A percentile compares a stretch with the other conserved stretches of the same genome.
Conservation (phyloP, 2,888 invertebrate species). For the Anorthoa munda region DNA sequence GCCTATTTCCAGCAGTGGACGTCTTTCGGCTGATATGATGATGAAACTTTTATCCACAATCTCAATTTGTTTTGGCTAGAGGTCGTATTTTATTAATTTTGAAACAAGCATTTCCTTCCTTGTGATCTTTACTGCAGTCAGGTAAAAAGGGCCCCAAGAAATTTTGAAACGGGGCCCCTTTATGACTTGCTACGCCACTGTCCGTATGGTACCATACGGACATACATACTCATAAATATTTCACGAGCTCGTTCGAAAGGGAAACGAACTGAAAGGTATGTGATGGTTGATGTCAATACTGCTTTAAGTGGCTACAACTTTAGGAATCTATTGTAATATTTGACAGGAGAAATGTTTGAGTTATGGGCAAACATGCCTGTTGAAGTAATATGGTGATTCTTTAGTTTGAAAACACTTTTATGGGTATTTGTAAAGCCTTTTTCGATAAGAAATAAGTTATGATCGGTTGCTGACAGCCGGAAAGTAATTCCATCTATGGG, state of each 20-base stretch:
- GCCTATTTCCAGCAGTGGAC: too few relatives aligned
- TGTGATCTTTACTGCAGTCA: too few relatives aligned
- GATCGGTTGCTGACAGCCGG: too few relatives aligned
- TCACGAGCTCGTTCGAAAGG: conserved; percentile 49
- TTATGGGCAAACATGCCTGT: conserved; percentile 10
- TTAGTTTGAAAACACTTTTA: background rate
- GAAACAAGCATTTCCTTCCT: too few relatives aligned
- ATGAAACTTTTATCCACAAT: too few relatives aligned
- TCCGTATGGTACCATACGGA: background rate
- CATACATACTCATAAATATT: conserved; percentile 60
- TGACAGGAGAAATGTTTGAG: conserved; percentile 14
- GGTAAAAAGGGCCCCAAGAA: too few relatives aligned
- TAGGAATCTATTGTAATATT: conserved; percentile 16
- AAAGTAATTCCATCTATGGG: too few relatives aligned
- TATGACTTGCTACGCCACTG: too few relatives aligned
- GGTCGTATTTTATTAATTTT: too few relatives aligned
- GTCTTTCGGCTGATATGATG: too few relatives aligned
- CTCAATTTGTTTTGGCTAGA: too few relatives aligned
- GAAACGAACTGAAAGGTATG: conserved; percentile 59
- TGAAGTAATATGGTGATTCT: background rate
- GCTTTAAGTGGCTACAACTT: conserved; percentile 20
- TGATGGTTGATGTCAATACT: conserved; percentile 27
- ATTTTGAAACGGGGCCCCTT: too few relatives aligned
- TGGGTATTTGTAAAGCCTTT: background rate
- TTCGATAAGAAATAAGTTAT: background rate